phyloP scores from a whole-genome alignment of 2,113 vertebrate species.

The Parus major region DNA sequence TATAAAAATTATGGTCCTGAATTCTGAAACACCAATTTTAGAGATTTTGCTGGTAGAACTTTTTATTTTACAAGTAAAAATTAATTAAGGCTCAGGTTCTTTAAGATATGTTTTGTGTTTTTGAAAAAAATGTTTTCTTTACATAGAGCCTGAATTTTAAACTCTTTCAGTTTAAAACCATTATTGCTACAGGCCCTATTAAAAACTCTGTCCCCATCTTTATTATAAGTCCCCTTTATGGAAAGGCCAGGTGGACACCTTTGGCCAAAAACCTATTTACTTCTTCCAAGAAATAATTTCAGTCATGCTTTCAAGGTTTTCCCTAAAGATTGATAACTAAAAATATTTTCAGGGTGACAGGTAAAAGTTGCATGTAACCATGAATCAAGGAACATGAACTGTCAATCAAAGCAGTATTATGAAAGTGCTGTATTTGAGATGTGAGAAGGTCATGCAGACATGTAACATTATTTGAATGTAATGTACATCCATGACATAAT shows the following conservation, averaged over 20 bases:
- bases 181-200: not conserved
- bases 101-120: not conserved
- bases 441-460: not conserved
- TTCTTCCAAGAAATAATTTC: not conserved
- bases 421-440: not conserved
- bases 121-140: not conserved
- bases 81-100: not conserved
- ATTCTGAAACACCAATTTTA: not conserved
- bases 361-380: not conserved
- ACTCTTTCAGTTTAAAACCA: not conserved
- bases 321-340: not conserved
- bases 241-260: not conserved
- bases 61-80: not conserved
- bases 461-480: not conserved
- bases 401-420: not conserved
- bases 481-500: not conserved
- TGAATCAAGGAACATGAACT: not conserved
- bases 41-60: not conserved
- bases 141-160: not conserved
- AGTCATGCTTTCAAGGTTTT: not conserved
- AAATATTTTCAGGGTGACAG: not conserved
- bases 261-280: not conserved
- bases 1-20: not conserved
- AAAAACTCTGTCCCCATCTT: not conserved
- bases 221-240: rapidly evolving